These are phyloP conservation scores for Phalloptychus januarius DNA, from an alignment of 2,797 vertebrate genomes.

Conservation along the genomic window DNA sequence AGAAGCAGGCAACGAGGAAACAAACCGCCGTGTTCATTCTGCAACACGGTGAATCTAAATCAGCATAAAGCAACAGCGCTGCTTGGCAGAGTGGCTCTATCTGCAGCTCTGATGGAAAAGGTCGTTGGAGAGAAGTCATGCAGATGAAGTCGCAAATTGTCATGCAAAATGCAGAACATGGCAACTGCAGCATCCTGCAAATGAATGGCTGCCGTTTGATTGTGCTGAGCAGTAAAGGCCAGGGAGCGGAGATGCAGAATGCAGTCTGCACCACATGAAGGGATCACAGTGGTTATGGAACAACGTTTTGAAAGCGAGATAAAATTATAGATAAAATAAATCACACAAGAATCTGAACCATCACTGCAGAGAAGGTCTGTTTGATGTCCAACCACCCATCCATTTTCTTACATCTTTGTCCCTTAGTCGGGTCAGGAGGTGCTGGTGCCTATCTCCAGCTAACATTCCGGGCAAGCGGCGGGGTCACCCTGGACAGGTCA, in stretches of 20 bases:
- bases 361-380: not conserved
- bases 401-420: too few relatives aligned
- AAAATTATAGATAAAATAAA: not conserved
- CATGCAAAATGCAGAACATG: not conserved
- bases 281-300: not conserved
- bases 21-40: not conserved
- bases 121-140: not conserved
- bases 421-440: too few relatives aligned
- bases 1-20: not conserved
- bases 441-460: too few relatives aligned
- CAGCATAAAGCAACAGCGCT: not conserved
- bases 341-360: not conserved
- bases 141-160: not conserved
- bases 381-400: too few relatives aligned
- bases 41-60: not conserved
- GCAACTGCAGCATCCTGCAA: not conserved
- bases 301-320: not conserved
- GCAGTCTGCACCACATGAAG: not conserved
- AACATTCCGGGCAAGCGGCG: too few relatives aligned
- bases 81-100: not conserved
- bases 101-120: not conserved
- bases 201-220: not conserved
- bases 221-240: not conserved
- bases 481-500: too few relatives aligned
- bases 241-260: not conserved